phyloP scores from a whole-genome alignment of 2,113 vertebrate species.

The Urocitellus parryii region DNA sequence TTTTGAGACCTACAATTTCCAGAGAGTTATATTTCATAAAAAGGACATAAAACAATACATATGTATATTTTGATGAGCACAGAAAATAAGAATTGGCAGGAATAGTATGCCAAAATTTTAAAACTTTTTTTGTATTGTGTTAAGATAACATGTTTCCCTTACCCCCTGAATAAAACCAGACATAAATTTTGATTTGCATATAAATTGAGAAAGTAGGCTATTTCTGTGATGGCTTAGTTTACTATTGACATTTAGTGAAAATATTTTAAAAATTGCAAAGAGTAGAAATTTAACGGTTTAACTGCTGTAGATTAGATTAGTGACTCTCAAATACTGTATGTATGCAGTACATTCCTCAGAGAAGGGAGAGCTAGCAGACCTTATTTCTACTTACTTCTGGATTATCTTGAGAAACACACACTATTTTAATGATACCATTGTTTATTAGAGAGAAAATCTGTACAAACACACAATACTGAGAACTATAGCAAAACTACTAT shows the following conservation, averaged over 20 bases:
- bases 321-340: not conserved
- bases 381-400: not conserved
- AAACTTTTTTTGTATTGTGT: constrained; percentile 5
- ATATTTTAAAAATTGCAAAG: not conserved
- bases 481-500: not conserved
- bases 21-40: constrained; percentile 34
- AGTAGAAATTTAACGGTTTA: constrained; percentile 30
- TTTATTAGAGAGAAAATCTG: not conserved
- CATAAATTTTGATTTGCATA: not conserved
- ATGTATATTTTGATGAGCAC: not conserved
- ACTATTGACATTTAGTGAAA: not conserved
- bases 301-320: not conserved
- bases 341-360: not conserved
- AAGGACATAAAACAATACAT: constrained; percentile 37
- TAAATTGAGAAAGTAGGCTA: not conserved
- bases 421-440: not conserved
- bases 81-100: not conserved
- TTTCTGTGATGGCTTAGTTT: not conserved
- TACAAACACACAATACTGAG: not conserved
- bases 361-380: not conserved
- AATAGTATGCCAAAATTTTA: constrained; percentile 37
- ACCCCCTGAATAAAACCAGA: not conserved
- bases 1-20: not conserved
- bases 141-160: not conserved
- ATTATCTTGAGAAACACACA: not conserved